Conservation (phyloP, 2,797 vertebrate species). For the Gymnopithys bicolor region DNA sequence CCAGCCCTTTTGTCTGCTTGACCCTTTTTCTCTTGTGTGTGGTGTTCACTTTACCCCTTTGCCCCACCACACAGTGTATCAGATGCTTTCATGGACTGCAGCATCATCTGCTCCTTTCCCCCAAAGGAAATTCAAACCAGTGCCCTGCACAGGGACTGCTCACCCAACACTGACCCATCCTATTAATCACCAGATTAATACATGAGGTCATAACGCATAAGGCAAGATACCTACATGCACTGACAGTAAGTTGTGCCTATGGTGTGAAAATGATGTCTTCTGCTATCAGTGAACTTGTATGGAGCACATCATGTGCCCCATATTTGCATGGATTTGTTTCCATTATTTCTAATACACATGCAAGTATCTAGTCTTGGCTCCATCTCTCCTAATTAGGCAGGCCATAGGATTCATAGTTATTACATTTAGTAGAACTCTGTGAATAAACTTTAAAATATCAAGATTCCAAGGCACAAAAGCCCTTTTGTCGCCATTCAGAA, state of each 20-base stretch:
- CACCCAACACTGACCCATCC: not conserved
- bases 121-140: not conserved
- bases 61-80: not conserved
- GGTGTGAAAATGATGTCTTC: not conserved
- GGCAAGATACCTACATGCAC: not conserved
- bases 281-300: not conserved
- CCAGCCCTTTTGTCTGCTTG: not conserved
- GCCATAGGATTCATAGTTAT: not conserved
- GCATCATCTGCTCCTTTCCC: not conserved
- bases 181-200: not conserved
- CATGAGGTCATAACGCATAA: not conserved
- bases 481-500: not conserved
- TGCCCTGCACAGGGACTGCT: not conserved
- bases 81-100: not conserved
- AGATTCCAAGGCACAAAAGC: slow-evolving; percentile 31
- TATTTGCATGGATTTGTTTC: not conserved
- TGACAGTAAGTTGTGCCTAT: not conserved
- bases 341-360: not conserved
- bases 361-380: not conserved
- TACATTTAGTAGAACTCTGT: not conserved
- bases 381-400: not conserved
- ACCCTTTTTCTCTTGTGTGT: not conserved
- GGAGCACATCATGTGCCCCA: not conserved
- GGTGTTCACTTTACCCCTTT: not conserved
- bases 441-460: slow-evolving; percentile 11